A percentile compares a stretch with the other conserved stretches of the same genome.
Conservation (phyloP, 2,113 vertebrate genomes). For the Ceratotherium simum region DNA sequence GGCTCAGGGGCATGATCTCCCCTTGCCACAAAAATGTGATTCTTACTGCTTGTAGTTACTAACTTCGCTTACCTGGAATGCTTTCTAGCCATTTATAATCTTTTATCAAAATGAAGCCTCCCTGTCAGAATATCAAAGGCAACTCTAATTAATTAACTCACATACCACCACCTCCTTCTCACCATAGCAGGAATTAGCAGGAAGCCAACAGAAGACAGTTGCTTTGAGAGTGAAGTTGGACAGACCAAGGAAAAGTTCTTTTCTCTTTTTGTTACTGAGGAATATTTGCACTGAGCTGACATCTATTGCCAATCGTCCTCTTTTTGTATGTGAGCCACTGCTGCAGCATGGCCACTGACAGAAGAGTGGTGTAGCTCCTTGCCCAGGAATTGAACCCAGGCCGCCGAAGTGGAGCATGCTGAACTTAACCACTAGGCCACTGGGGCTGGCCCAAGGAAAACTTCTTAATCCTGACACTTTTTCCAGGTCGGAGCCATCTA, state of each 20-base stretch:
- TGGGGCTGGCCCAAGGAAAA: neutral
- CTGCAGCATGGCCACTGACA: no score
- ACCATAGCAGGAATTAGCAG: neutral
- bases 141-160: neutral
- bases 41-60: neutral
- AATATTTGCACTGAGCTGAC: no score
- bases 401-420: no score
- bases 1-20: neutral
- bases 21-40: neutral
- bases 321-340: no score
- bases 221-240: neutral
- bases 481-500: neutral
- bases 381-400: no score
- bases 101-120: neutral
- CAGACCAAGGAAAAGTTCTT: neutral
- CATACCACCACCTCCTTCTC: neutral
- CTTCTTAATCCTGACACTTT: neutral
- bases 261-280: no score
- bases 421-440: no score
- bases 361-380: no score
- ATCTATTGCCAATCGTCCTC: no score
- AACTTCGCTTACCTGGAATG: neutral
- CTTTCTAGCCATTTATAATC: conserved; percentile 6
- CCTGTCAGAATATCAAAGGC: conserved; percentile 22
- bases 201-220: neutral